phyloP scores from a whole-genome alignment of 92 coral and sea anemone genomes.

The Porites evermanni region DNA sequence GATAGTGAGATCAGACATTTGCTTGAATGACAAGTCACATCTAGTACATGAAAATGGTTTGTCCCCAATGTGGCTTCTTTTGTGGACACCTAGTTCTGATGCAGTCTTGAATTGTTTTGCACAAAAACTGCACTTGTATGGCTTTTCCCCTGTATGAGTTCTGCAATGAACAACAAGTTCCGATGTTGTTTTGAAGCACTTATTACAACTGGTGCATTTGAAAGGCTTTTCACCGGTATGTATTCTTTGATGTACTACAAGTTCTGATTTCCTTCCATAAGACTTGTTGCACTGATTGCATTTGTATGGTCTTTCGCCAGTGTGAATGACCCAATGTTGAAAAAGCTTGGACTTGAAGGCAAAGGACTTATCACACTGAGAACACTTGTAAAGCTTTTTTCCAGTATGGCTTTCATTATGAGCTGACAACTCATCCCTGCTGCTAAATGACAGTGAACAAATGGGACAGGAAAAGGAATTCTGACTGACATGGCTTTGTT shows the following conservation, averaged over 20 bases:
- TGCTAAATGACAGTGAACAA: conserved; percentile 11
- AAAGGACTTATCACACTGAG: conserved; percentile 51
- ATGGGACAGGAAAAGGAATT: conserved; percentile 8
- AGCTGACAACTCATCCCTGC: conserved; percentile 20
- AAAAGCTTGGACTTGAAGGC: conserved; percentile 53
- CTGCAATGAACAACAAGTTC: conserved; percentile 72
- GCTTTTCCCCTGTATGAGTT: conserved; percentile 81
- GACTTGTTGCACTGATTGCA: conserved; percentile 48
- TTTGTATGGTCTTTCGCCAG: conserved; percentile 42
- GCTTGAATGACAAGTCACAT: conserved; percentile 74
- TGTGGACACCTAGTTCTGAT: conserved; percentile 70
- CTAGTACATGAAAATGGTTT: conserved; percentile 77
- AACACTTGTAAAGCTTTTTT: conserved; percentile 45
- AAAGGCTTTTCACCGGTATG: conserved; percentile 50
- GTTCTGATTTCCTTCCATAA: conserved; percentile 52
- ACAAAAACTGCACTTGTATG: conserved; percentile 63
- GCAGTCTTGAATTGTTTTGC: conserved; percentile 69
- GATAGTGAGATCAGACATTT: conserved; percentile 74
- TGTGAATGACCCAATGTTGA: conserved; percentile 53
- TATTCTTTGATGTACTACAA: conserved; percentile 50
- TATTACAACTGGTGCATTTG: conserved; percentile 43
- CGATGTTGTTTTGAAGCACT: conserved; percentile 66
- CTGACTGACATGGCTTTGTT: not conserved
- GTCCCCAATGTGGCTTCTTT: conserved; percentile 76
- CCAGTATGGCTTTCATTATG: conserved; percentile 25